Conservation (phyloP, 1,140 invertebrate genomes). For the Aradophagus sp. region DNA sequence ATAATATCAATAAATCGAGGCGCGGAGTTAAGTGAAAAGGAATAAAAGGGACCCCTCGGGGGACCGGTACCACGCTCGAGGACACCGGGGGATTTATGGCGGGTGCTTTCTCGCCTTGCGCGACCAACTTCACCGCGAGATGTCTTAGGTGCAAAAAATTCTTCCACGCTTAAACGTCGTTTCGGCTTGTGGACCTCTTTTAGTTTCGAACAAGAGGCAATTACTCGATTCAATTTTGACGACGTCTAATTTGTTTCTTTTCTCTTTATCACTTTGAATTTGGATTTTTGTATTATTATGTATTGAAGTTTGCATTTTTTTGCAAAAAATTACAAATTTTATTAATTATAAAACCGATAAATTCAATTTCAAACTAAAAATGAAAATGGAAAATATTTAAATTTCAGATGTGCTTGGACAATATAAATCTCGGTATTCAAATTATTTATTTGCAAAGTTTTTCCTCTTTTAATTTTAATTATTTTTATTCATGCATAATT, state of each 20-base stretch:
- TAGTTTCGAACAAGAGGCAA: slow-evolving; percentile 15
- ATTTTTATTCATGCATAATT: too few species aligned
- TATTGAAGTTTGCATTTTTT: too few species aligned
- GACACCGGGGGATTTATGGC: slow-evolving; percentile 65
- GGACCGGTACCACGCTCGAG: slow-evolving; percentile 58
- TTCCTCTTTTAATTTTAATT: too few species aligned
- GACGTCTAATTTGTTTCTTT: too few species aligned
- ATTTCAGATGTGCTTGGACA: too few species aligned
- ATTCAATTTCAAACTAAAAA: too few species aligned
- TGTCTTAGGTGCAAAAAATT: slow-evolving; percentile 29
- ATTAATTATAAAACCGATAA: too few species aligned
- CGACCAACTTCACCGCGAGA: slow-evolving; percentile 18
- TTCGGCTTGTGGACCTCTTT: slow-evolving; percentile 19
- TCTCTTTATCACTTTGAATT: background rate
- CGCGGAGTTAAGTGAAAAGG: slow-evolving; percentile 57
- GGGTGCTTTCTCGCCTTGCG: slow-evolving; percentile 57
- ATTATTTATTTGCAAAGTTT: too few species aligned
- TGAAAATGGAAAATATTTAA: too few species aligned
- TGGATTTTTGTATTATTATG: background rate
- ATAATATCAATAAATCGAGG: slow-evolving; percentile 67
- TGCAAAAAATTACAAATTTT: too few species aligned
- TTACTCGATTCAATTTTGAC: slow-evolving; percentile 21
- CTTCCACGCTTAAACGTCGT: slow-evolving; percentile 32
- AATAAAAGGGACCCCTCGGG: slow-evolving; percentile 55
- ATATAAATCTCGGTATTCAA: too few species aligned